These are phyloP conservation scores for Gymnoscopelus braueri DNA, from an alignment of 2,797 vertebrate species.

Conservation along the genomic window DNA sequence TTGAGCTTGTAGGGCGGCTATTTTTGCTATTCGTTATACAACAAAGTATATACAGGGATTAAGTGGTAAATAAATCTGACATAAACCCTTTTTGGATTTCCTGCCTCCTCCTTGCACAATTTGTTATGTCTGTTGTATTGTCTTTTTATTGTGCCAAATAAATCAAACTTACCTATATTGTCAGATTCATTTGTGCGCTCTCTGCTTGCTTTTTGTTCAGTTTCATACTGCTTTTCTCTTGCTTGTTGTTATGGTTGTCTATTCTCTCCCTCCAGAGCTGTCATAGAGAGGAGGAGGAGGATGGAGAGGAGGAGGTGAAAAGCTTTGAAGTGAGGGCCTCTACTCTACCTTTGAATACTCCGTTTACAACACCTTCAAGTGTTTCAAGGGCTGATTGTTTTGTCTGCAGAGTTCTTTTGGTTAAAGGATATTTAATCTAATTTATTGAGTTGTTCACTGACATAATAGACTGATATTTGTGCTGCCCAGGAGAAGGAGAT, in stretches of 20 bases:
- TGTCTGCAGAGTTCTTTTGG: slow-evolving; percentile 6
- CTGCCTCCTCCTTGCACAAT: too few species aligned
- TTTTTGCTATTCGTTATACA: too few species aligned
- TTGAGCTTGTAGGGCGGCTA: too few species aligned
- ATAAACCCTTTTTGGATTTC: too few species aligned
- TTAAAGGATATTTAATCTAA: background rate
- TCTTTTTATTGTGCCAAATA: too few species aligned
- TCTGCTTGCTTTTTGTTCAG: slow-evolving; percentile 10
- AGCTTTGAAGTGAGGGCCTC: slow-evolving; percentile 91
- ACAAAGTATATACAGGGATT: too few species aligned
- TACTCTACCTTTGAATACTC: slow-evolving; percentile 8
- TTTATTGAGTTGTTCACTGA: background rate
- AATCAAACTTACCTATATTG: background rate
- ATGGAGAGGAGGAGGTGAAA: slow-evolving; percentile 84
- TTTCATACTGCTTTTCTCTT: slow-evolving; percentile 17
- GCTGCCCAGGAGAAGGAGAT: slow-evolving; percentile 92
- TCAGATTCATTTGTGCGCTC: background rate
- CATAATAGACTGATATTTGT: slow-evolving; percentile 7
- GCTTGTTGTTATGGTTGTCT: slow-evolving; percentile 1
- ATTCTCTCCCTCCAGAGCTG: slow-evolving; percentile 84
- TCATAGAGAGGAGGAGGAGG: slow-evolving; percentile 86
- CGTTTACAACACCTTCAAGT: slow-evolving; percentile 10
- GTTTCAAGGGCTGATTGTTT: slow-evolving; percentile 65
- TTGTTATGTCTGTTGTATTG: too few species aligned
- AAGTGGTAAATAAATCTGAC: too few species aligned